Conservation (phyloP, 1,140 invertebrate genomes). For the Ylistrum balloti region DNA sequence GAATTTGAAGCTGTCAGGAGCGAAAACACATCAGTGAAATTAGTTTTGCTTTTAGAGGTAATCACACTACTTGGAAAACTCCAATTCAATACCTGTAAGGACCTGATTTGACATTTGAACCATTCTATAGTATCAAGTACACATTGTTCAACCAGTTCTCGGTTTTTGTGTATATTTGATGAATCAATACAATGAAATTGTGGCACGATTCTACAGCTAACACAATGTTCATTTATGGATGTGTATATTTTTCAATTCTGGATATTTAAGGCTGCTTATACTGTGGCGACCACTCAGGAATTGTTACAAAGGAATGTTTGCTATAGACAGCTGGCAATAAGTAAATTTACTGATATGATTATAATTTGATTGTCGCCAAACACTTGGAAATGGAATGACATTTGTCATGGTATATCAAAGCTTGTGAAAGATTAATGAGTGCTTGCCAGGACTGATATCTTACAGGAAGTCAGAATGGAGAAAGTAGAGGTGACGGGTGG, state of each 20-base stretch:
- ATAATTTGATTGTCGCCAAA: slow-evolving; percentile 39
- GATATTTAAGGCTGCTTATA: slow-evolving; percentile 2
- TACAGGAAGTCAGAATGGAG: slow-evolving; percentile 32
- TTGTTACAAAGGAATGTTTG: slow-evolving; percentile 39
- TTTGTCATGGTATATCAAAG: slow-evolving; percentile 28
- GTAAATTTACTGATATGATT: slow-evolving; percentile 40
- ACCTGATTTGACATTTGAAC: neutral
- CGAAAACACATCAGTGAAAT: neutral
- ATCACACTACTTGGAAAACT: neutral
- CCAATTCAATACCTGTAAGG: too few species aligned
- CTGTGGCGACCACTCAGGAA: slow-evolving; percentile 6
- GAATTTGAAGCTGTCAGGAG: neutral
- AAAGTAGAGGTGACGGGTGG: neutral
- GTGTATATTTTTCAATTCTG: neutral
- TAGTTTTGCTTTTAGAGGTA: slow-evolving; percentile 3
- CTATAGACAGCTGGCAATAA: slow-evolving; percentile 15
- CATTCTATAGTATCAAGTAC: neutral
- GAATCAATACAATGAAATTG: slow-evolving; percentile 18
- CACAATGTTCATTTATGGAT: slow-evolving; percentile 13
- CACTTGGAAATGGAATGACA: slow-evolving; percentile 33
- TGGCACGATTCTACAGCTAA: neutral
- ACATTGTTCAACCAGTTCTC: neutral
- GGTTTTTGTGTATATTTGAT: slow-evolving; percentile 15
- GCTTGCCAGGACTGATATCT: neutral
- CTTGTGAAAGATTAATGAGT: slow-evolving; percentile 39